Conservation (phyloP, 1,140 invertebrate species). For the Cherax destructor region DNA sequence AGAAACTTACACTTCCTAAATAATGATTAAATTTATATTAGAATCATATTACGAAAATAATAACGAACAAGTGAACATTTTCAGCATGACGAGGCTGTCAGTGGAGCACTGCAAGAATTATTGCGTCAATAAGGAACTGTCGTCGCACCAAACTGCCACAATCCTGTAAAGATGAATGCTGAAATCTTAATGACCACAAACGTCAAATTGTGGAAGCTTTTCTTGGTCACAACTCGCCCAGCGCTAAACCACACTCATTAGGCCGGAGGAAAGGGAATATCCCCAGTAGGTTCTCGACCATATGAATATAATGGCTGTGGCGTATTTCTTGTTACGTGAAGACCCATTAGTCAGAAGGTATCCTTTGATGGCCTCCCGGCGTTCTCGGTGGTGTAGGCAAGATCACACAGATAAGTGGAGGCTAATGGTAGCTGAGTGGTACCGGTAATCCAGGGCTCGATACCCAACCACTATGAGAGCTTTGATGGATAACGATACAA, state of each 20-base stretch:
- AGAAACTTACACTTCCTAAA: no score
- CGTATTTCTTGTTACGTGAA: not conserved
- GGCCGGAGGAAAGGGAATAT: not conserved
- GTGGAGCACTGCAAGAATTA: no score
- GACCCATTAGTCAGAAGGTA: not conserved
- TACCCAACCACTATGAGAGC: not conserved
- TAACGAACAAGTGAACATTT: no score
- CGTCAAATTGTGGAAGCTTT: not conserved
- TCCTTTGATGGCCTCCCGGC: not conserved
- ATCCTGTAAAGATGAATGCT: not conserved
- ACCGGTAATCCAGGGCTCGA: conserved; percentile 1
- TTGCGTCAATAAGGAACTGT: no score
- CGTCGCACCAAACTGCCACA: no score
- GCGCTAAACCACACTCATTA: not conserved
- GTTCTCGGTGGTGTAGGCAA: not conserved
- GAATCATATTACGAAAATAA: no score
- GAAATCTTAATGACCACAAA: conserved; percentile 9
- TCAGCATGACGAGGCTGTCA: no score
- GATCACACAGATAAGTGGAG: not conserved
- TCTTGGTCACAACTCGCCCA: not conserved
- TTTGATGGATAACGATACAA: not conserved
- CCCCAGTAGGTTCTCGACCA: not conserved
- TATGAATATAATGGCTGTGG: not conserved
- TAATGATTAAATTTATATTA: no score
- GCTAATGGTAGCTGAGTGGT: conserved; percentile 8